These are phyloP conservation scores for Lepidurus apus DNA, from an alignment of 1,140 invertebrate genomes.

Conservation along the genomic window DNA sequence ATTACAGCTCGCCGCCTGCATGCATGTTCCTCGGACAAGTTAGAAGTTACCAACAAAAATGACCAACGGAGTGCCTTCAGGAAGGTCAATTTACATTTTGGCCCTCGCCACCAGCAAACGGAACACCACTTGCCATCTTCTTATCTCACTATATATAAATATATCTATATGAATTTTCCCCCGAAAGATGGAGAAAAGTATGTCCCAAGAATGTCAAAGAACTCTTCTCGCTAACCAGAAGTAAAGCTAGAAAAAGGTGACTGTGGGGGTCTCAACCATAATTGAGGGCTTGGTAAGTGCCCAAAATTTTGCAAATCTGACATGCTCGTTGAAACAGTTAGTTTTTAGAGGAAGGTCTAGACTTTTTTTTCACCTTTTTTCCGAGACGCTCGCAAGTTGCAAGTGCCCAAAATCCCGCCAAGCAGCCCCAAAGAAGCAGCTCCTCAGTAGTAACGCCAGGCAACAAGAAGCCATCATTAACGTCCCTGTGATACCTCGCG, in stretches of 20 bases:
- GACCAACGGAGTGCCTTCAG: not conserved
- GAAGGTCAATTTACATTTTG: conserved; percentile 16
- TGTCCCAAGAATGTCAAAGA: not conserved
- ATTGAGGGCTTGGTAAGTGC: conserved; percentile 4
- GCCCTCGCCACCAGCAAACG: not conserved
- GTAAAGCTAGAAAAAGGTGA: not conserved
- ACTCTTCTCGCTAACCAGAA: not conserved
- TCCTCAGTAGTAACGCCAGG: conserved; percentile 11
- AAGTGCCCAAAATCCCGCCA: conserved; percentile 13
- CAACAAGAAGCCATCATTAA: conserved; percentile 22
- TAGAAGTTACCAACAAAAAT: conserved; percentile 10
- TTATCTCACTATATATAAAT: not conserved
- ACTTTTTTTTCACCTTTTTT: not conserved
- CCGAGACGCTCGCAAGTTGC: not conserved
- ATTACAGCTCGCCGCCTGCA: conserved; percentile 8
- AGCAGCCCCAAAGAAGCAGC: not conserved
- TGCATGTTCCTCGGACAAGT: conserved; percentile 4
- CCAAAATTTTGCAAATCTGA: not conserved
- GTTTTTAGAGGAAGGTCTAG: not conserved
- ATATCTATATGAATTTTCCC: not conserved
- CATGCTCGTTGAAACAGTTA: not conserved
- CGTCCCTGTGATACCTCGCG: conserved; percentile 17
- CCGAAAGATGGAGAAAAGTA: not conserved
- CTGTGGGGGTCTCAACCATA: not conserved
- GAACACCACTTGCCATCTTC: not conserved